These are phyloP conservation scores for Micropoecilia bifurca DNA, from an alignment of 2,797 vertebrate species.

Conservation along the genomic window DNA sequence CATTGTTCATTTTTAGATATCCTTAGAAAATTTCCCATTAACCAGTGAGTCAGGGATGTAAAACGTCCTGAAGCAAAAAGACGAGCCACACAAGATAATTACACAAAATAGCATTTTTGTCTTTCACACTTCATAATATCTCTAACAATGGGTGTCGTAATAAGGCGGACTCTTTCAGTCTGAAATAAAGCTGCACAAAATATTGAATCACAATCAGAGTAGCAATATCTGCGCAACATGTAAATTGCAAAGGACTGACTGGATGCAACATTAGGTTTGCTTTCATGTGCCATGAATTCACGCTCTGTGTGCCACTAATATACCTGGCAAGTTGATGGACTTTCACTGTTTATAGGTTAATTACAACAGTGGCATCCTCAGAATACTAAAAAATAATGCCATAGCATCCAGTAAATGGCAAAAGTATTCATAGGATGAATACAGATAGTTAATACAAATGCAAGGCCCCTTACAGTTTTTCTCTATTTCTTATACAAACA, in stretches of 20 bases:
- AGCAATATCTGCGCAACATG: not conserved
- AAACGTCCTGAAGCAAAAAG: slow-evolving; percentile 45
- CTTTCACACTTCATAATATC: not conserved
- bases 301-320: not conserved
- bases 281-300: not conserved
- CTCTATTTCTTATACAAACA: not conserved
- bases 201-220: not conserved
- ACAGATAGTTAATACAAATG: not conserved
- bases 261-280: not conserved
- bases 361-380: not conserved
- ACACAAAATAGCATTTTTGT: slow-evolving; percentile 23
- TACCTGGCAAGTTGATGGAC: not conserved
- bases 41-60: slow-evolving; percentile 17
- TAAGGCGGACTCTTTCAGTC: not conserved
- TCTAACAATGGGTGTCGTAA: not conserved
- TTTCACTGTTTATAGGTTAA: not conserved
- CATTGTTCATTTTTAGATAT: slow-evolving; percentile 19
- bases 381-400: not conserved
- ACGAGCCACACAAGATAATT: slow-evolving; percentile 36
- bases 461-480: not conserved
- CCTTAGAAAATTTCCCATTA: slow-evolving; percentile 24
- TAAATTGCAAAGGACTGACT: not conserved
- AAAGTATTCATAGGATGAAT: not conserved
- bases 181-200: slow-evolving; percentile 2
- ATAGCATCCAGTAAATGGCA: not conserved